phyloP scores from a whole-genome alignment of 2,888 invertebrate genomes.

The Chorisops tibialis region DNA sequence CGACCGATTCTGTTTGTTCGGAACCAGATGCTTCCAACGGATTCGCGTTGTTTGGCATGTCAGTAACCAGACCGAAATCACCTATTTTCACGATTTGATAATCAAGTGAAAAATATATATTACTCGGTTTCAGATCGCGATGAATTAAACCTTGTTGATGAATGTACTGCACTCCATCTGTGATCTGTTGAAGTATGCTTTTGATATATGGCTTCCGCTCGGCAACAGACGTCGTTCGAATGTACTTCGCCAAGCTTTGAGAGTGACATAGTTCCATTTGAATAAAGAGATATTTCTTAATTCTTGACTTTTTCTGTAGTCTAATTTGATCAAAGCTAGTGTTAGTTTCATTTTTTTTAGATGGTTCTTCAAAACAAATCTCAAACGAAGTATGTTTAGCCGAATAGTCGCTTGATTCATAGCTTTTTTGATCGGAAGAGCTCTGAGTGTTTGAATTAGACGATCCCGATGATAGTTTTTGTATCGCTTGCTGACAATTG shows the following conservation, averaged over 20 bases:
- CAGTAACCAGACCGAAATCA: conserved; percentile 96
- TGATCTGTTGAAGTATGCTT: conserved; percentile 82
- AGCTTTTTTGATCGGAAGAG: no score
- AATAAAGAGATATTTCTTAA: conserved; percentile 89
- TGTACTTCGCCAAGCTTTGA: conserved; percentile 89
- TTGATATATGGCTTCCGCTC: conserved; percentile 56
- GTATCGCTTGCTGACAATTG: no score
- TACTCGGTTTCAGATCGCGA: conserved; percentile 91
- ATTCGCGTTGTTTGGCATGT: conserved; percentile 63
- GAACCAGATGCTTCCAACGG: conserved; percentile 39
- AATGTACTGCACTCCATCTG: conserved; percentile 93
- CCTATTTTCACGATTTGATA: conserved; percentile 86
- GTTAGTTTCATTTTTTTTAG: not conserved
- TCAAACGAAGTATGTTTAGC: conserved; percentile 72
- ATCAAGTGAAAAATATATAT: conserved; percentile 89
- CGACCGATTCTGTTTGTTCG: conserved; percentile 64
- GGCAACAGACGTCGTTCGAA: conserved; percentile 58
- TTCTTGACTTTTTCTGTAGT: conserved; percentile 55
- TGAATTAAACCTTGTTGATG: conserved; percentile 91
- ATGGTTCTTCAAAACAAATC: conserved; percentile 33
- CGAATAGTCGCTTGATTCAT: no score
- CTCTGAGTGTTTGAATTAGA: conserved; percentile 64
- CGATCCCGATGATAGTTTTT: no score
- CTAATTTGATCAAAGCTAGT: no score
- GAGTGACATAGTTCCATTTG: conserved; percentile 95